Percentiles rank a stretch among this genome's conserved stretches.
Evolutionary conservation across 2,888 invertebrate genomes (phyloP).

Genomic region (Prenolepis imparis): DNA sequence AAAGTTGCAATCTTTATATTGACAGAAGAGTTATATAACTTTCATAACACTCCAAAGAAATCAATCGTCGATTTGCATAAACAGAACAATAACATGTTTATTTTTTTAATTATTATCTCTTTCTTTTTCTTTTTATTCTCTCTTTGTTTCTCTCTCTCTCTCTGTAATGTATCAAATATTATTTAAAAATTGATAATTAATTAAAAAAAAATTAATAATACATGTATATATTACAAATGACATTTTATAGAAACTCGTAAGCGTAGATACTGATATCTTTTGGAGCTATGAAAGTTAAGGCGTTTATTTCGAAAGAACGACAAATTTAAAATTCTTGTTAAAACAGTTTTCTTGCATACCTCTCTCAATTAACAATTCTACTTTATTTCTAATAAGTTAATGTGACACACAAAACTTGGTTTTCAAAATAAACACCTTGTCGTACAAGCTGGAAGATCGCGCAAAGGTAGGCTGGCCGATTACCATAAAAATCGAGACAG

Average conservation of each 20-base stretch:
- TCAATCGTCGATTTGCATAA: background rate
- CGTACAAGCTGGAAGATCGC: conserved; percentile 4
- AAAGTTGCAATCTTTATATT: background rate
- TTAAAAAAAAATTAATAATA: background rate
- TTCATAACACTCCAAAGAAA: conserved; percentile 16
- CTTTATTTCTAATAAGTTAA: background rate
- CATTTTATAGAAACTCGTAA: background rate
- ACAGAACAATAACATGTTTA: background rate
- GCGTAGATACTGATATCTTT: background rate
- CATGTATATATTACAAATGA: background rate
- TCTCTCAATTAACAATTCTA: background rate
- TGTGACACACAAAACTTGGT: background rate
- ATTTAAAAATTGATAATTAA: background rate
- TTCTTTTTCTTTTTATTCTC: no score
- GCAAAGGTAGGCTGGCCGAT: conserved; percentile 27
- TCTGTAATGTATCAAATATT: background rate
- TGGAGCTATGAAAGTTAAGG: conserved; percentile 10
- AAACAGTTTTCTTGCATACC: background rate
- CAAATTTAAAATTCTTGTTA: background rate
- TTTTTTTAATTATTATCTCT: background rate
- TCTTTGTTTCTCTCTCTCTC: no score
- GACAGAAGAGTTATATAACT: background rate
- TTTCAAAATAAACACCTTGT: conserved; percentile 38
- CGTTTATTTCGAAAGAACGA: conserved; percentile 9
- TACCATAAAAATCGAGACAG: conserved; percentile 45